Evolutionary conservation across 1,140 invertebrate genomes (phyloP), one percentile per base, ranked within the genome.

Genomic region (Rhynchophorus ferrugineus): DNA sequence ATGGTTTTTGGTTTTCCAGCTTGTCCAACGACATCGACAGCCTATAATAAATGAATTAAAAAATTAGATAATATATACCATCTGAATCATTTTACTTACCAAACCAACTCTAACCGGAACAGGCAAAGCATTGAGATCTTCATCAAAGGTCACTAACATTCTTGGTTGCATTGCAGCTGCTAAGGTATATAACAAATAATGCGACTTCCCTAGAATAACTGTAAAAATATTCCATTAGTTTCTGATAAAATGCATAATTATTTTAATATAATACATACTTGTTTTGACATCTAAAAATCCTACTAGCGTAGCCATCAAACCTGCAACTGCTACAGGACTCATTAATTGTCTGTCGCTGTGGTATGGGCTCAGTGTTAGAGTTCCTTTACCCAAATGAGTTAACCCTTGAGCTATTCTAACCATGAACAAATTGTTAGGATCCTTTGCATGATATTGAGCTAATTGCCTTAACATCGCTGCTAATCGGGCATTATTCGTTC

Each of bases 1-100:
- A 99, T 99, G 1, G 96, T 98, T 74, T 99, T 99, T 0, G 96
- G 97, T 65, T 97, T 98, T 24, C 97, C 97, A 5, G 97, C 97
- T 74, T 99, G 97, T 3, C 96, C 97, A 16, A 99, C 97, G 3
- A 98, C 93, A 78, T 99, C 96, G 1, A 99, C 95, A 41, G 96
- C 96, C 81, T 91, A 73, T 16, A 71, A 57, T 49, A 9, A 43
- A 37, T 3, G 35, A 29, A 29, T 41, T 41, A 29, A 44, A 8
- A 44, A 3, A 21, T 44, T 20, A 3, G 11, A 17, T 3, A 22
- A 44, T 19, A 6, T 36, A 24, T 20, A 42, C 8, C 13, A 51
- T 13, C 29, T 5, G 3, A 39, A 36, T 45, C 13, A 3, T 17
- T n/a, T 55, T 58, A 65, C 70, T 71, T 69, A 87, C 86, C 78